Evolutionary conservation across 2,113 vertebrate genomes (phyloP).

Genomic region (Corythoichthys intestinalis): DNA sequence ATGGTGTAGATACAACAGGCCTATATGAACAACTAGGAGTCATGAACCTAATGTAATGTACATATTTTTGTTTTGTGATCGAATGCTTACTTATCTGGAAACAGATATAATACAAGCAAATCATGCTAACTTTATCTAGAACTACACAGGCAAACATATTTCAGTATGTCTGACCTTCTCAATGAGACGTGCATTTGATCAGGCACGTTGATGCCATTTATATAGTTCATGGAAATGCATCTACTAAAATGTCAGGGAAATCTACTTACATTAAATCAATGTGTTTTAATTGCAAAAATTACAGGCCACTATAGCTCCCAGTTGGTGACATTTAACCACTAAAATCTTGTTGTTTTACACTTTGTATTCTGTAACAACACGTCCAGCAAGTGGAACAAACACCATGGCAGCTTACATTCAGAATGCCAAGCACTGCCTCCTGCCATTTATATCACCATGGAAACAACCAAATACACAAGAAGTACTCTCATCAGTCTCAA

Average conservation of each 20-base stretch:
- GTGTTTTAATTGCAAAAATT: neutral
- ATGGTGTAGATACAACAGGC: neutral
- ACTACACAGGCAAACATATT: neutral
- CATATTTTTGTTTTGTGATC: neutral
- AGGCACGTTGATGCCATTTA: neutral
- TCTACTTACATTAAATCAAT: neutral
- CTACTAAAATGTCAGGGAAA: neutral
- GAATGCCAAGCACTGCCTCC: conserved; percentile 58
- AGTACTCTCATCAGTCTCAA: conserved; percentile 44
- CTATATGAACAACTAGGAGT: neutral
- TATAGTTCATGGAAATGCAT: neutral
- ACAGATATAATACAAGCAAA: neutral
- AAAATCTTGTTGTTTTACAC: conserved; percentile 31
- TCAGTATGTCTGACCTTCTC: neutral
- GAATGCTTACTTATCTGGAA: neutral
- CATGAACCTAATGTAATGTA: neutral
- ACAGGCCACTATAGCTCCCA: neutral
- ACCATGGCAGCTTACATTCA: conserved; percentile 50
- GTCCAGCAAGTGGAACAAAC: conserved; percentile 44
- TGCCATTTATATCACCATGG: conserved; percentile 69
- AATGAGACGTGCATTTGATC: neutral
- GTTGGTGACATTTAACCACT: conserved; percentile 31
- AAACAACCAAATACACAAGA: conserved; percentile 67
- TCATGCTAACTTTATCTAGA: neutral
- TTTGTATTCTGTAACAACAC: neutral